Evolutionary conservation across 2,797 vertebrate genomes (phyloP).

Genomic region (Eupleurogrammus muticus): DNA sequence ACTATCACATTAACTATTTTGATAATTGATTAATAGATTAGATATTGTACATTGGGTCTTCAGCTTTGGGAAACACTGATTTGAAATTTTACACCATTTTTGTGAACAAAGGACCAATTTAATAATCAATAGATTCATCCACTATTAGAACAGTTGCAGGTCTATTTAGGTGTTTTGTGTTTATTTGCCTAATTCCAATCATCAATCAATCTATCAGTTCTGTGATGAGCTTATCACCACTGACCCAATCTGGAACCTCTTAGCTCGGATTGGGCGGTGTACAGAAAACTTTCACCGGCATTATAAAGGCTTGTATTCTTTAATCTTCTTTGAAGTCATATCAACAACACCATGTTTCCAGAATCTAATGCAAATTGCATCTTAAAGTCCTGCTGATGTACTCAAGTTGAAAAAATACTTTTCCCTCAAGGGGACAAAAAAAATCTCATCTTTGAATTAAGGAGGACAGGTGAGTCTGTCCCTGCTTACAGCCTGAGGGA

Average conservation of each 20-base stretch:
- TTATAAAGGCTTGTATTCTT: conserved; percentile 9
- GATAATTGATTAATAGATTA: no score
- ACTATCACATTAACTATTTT: no score
- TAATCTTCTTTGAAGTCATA: conserved; percentile 26
- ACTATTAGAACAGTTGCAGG: no score
- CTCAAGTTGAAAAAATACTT: conserved; percentile 22
- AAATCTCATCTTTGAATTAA: conserved; percentile 43
- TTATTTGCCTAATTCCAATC: neutral
- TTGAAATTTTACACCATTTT: no score
- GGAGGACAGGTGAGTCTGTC: conserved; percentile 34
- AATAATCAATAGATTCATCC: neutral
- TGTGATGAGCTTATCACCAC: neutral
- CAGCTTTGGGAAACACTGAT: no score
- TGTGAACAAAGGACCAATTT: no score
- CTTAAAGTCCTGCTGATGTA: conserved; percentile 12
- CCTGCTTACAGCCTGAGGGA: no score
- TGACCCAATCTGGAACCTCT: neutral
- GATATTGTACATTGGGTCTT: no score
- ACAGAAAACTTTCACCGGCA: conserved; percentile 23
- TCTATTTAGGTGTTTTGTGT: no score
- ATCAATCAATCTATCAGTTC: neutral
- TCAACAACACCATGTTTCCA: neutral
- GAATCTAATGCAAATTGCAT: conserved; percentile 21
- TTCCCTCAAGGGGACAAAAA: conserved; percentile 24
- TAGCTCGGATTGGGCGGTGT: no score